Evolutionary conservation across 2,797 vertebrate species (phyloP).

Genomic region (Ptychobarbus kaznakovi): DNA sequence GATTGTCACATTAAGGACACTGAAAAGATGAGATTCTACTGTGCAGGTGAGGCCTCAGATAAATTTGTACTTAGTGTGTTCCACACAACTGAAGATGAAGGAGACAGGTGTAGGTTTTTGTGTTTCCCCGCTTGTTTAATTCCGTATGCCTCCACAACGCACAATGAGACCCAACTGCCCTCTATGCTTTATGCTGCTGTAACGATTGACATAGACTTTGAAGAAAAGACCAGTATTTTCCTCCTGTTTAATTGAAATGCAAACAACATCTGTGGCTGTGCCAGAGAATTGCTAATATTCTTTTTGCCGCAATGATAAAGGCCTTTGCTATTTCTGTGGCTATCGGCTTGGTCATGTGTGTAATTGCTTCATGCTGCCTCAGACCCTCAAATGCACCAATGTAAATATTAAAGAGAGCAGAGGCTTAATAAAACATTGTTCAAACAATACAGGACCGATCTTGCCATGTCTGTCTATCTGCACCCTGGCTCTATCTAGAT

Average conservation of each 20-base stretch:
- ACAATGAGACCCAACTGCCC: conserved; percentile 67
- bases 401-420: conserved; percentile 79
- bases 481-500: conserved; percentile 64
- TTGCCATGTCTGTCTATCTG: conserved; percentile 70
- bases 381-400: conserved; percentile 75
- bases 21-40: neutral
- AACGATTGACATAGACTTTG: conserved; percentile 75
- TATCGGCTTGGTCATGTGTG: conserved; percentile 80
- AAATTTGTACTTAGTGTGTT: neutral
- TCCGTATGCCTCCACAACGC: conserved; percentile 65
- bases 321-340: conserved; percentile 70
- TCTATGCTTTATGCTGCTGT: conserved; percentile 68
- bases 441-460: conserved; percentile 80
- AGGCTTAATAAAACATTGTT: conserved; percentile 83
- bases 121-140: conserved; percentile 62
- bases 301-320: conserved; percentile 78
- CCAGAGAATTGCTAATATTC: conserved; percentile 73
- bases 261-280: conserved; percentile 78
- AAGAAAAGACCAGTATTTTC: conserved; percentile 75
- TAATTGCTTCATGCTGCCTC: conserved; percentile 81
- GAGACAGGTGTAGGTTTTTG: conserved; percentile 19
- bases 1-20: neutral
- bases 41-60: neutral
- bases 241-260: conserved; percentile 84
- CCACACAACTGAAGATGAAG: conserved; percentile 24